phyloP scores from a whole-genome alignment of 2,113 vertebrate species.

The Otocyon megalotis region DNA sequence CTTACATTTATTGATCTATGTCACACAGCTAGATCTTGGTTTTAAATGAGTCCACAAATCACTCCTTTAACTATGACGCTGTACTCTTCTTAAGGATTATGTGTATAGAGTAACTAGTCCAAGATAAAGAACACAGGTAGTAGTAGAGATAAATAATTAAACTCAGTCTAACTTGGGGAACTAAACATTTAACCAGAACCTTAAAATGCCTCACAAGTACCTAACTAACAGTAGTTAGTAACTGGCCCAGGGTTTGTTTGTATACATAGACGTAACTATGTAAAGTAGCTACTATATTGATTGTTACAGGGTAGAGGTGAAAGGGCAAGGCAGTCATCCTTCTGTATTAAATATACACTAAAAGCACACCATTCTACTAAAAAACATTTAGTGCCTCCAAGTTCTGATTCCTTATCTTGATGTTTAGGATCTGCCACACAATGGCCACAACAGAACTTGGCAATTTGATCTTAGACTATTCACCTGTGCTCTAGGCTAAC shows the following conservation, averaged over 20 bases:
- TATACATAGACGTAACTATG: not conserved
- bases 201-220: constrained; percentile 27
- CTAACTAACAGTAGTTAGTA: not conserved
- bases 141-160: not conserved
- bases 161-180: not conserved
- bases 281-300: not conserved
- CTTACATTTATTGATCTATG: not conserved
- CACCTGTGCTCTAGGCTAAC: not conserved
- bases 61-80: not conserved
- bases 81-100: not conserved
- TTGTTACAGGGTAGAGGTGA: not conserved
- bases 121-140: not conserved
- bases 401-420: not conserved
- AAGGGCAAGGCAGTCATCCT: not conserved
- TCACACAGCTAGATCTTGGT: not conserved
- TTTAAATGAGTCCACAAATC: constrained; percentile 17
- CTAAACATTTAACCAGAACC: not conserved
- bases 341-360: not conserved
- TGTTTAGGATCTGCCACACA: not conserved
- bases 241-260: not conserved
- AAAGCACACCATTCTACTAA: not conserved
- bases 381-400: not conserved
- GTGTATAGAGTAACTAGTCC: not conserved
- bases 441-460: not conserved
- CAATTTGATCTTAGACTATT: not conserved